Conservation (phyloP, 2,888 invertebrate species). For the Erpobdella octoculata region DNA sequence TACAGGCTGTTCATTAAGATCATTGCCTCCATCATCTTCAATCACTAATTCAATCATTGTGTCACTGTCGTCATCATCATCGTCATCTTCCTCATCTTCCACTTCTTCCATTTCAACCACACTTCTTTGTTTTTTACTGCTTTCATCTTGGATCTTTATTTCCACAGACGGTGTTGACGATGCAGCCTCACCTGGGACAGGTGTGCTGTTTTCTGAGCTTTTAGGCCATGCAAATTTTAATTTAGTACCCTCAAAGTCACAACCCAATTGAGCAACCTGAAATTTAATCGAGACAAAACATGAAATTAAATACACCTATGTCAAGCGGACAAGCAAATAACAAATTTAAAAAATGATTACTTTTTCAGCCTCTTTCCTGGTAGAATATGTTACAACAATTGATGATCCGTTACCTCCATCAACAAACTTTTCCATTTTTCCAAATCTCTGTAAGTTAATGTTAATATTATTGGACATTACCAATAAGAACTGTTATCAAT, state of each 20-base stretch:
- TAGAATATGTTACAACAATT: slow-evolving; percentile 9
- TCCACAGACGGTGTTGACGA: no score
- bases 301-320: no score
- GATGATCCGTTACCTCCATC: background rate
- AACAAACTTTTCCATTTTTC: slow-evolving; percentile 12
- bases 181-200: no score
- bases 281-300: no score
- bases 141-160: no score
- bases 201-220: background rate
- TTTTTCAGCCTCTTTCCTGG: slow-evolving; percentile 18
- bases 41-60: slow-evolving; percentile 12
- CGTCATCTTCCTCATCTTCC: background rate
- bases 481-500: background rate
- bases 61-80: slow-evolving; percentile 13
- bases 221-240: background rate
- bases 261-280: background rate
- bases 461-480: background rate
- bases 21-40: background rate
- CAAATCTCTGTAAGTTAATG: slow-evolving; percentile 2
- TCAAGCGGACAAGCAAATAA: no score
- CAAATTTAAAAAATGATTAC: no score
- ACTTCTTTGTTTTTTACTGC: no score
- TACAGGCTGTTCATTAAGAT: background rate
- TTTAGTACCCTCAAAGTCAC: background rate
- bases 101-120: background rate